Evolutionary conservation across 1,140 invertebrate genomes (phyloP).

Genomic region (Hyles vespertilio): DNA sequence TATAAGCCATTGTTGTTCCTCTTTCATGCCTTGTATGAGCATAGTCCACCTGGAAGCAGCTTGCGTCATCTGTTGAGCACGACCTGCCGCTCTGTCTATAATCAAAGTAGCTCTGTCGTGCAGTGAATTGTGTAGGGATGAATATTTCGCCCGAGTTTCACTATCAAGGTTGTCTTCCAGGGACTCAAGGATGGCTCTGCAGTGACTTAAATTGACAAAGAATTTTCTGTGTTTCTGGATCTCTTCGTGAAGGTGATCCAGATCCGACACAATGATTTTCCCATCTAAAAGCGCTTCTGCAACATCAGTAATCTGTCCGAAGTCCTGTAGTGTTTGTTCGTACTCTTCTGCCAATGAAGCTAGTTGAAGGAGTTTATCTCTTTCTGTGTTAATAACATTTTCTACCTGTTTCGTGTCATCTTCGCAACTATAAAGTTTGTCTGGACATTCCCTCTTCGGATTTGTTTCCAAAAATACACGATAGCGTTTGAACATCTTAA

Average conservation of each 20-base stretch:
- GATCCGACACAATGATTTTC: slow-evolving; percentile 82
- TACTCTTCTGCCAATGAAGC: slow-evolving; percentile 88
- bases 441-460: slow-evolving; percentile 77
- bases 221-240: slow-evolving; percentile 93
- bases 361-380: slow-evolving; percentile 84
- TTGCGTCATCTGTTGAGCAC: slow-evolving; percentile 87
- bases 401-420: slow-evolving; percentile 83
- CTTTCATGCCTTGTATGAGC: slow-evolving; percentile 86
- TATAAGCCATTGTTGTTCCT: slow-evolving; percentile 87
- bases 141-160: slow-evolving; percentile 84
- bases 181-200: slow-evolving; percentile 88
- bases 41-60: slow-evolving; percentile 89
- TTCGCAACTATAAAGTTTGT: slow-evolving; percentile 78
- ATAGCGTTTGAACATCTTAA: slow-evolving; percentile 51
- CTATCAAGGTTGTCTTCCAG: slow-evolving; percentile 88
- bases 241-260: slow-evolving; percentile 88
- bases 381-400: slow-evolving; percentile 80
- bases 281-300: slow-evolving; percentile 86
- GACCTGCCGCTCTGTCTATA: slow-evolving; percentile 85
- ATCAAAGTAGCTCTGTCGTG: slow-evolving; percentile 84
- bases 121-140: slow-evolving; percentile 84
- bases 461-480: slow-evolving; percentile 47
- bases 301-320: slow-evolving; percentile 88
- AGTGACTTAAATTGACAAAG: slow-evolving; percentile 91
- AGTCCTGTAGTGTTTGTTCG: slow-evolving; percentile 89